Base-by-base conservation (phyloP, 2,113 vertebrate genomes). In the Fulmarus glacialis region DNA sequence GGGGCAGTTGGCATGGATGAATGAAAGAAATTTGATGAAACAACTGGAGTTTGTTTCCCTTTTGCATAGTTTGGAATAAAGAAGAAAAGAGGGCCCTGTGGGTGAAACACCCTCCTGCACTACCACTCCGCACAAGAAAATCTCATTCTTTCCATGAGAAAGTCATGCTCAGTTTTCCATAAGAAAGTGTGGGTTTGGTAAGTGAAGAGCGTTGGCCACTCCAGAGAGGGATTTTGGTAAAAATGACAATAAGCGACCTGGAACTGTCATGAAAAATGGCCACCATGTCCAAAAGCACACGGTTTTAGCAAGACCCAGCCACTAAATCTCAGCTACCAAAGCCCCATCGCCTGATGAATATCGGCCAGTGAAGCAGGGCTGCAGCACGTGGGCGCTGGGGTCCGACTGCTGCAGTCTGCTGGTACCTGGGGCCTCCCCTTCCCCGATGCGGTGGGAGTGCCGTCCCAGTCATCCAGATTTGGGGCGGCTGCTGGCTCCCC, bases 401-500 rank as follows among this genome's bases (percentile, higher is more conserved):
- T 45, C 34, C 1, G 3, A 18, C 22, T 12, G 23, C n/a, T 36
- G 32, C 26, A 4, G 30, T 12, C 32, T 4, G 36, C 34, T 21
- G 32, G 21, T 27, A 9, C 27, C 43, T 2, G 8, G 52, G 68
- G 8, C 38, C 26, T 64, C 50, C 20, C 26, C 8, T 29, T 43
- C 34, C 36, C 13, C 1, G 0, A 2, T 6, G 38, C 0, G 2
- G 20, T 8, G 29, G 34, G n/a, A 47, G 5, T 38, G 23, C 40
- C 4, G 2, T 16, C 55, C 20, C 53, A 60, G 43, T 11, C 7
- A 2, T 4, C 30, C 71, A 8, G 30, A 13, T 16, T 2, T 47
- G 88, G 52, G 38, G 23, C 12, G 17, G 62, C 62, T 67, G 56
- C 29, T 38, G 34, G 40, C 8, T 43, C 38, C 75, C 59, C 21